Conservation (phyloP, 2,113 vertebrate genomes). For the Ibidorhyncha struthersii region DNA sequence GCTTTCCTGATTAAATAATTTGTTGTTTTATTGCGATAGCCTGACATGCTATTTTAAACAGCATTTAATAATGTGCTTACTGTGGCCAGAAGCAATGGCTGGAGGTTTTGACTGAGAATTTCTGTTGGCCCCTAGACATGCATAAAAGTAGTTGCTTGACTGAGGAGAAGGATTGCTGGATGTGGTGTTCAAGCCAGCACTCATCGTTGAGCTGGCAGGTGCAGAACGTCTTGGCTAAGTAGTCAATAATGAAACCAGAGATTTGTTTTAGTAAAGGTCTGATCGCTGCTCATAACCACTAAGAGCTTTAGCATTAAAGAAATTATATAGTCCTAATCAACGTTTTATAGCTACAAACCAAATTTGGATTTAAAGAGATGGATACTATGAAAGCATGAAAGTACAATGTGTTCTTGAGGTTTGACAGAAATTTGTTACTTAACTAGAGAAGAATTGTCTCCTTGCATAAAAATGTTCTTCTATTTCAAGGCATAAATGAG, state of each 20-base stretch:
- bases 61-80: background rate
- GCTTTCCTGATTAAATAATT: background rate
- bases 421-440: constrained; percentile 37
- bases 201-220: background rate
- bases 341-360: constrained; percentile 45
- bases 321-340: constrained; percentile 40
- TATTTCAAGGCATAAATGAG: background rate
- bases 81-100: background rate
- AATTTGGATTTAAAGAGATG: constrained; percentile 23
- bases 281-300: constrained; percentile 16
- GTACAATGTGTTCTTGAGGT: constrained; percentile 44
- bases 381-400: background rate
- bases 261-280: constrained; percentile 3
- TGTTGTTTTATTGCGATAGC: background rate
- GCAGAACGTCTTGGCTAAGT: background rate
- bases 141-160: background rate
- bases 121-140: background rate
- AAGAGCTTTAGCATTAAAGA: constrained; percentile 47
- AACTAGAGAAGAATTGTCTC: background rate
- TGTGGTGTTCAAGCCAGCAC: background rate
- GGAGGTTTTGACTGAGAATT: background rate
- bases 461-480: background rate
- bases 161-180: background rate
- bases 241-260: background rate
- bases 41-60: background rate